A percentile compares a stretch with the other conserved stretches of the same genome.
These are phyloP conservation scores for Vireo griseus DNA, from an alignment of 2,797 vertebrate species.

Conservation along the genomic window DNA sequence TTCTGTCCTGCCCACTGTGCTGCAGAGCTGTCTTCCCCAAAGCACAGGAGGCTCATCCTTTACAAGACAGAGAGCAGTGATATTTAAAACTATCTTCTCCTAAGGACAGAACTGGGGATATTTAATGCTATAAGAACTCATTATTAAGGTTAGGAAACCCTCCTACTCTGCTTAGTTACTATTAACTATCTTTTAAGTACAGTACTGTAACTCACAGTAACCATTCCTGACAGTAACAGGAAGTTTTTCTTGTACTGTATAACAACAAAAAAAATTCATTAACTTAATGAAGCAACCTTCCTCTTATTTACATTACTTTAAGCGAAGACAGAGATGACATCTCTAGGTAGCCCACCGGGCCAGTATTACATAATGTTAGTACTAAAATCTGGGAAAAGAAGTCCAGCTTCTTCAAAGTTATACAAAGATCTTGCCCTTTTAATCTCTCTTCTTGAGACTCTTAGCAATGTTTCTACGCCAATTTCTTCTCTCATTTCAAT, in stretches of 20 bases:
- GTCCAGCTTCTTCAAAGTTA: not conserved
- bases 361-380: not conserved
- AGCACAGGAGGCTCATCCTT: not conserved
- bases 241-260: not conserved
- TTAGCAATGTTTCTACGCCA: not conserved
- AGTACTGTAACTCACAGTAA: not conserved
- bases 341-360: accelerated
- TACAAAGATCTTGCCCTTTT: not conserved
- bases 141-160: not conserved
- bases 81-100: not conserved
- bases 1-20: not conserved
- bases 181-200: not conserved
- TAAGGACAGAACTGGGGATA: not conserved
- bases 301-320: not conserved
- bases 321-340: not conserved
- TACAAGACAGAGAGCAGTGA: not conserved
- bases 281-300: accelerated
- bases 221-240: not conserved
- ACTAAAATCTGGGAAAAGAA: not conserved
- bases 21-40: not conserved
- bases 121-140: not conserved
- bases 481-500: not conserved
- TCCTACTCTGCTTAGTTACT: not conserved
- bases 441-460: not conserved
- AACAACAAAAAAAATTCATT: not conserved